Base-by-base conservation (phyloP, 2,888 invertebrate genomes). In the Xestia c-nigrum region DNA sequence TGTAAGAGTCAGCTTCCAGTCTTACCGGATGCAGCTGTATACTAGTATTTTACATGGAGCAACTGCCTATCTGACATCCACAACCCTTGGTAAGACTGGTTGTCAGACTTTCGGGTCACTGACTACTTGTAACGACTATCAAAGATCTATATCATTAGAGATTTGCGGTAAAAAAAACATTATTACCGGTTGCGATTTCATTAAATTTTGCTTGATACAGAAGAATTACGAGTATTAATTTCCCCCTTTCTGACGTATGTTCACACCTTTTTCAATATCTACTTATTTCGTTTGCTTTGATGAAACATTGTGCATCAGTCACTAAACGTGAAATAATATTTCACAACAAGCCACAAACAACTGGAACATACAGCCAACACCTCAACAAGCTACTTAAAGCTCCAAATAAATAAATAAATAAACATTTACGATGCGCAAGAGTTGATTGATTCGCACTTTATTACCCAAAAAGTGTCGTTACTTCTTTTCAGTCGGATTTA, bases 371-470 rank as follows among this genome's bases (percentile, higher is more conserved):
- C 52, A 38, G 38, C 68, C 43, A 72, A 75, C 74, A 78, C 64
- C 64, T 75, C 61, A 83, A 76, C 72, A 74, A 75, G 66, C 71
- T 78, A 57, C 76, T 76, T 74, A 76, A 77, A 66, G 31, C 65
- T 67, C 68, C 59, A 78, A 31, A 31, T 31, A 31, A 31, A 31
- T 31, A 31, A 31, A 31, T 31, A 31, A 31, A 31, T 31, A 31
- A 31, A 68, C 59, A 65, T 88, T 87, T 84, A 87, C 74, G 80
- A 83, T 85, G 81, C 79, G 80, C 84, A 74, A 52, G 68, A 87
- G 76, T 87, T 81, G 85, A 88, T 87, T 77, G 88, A 88, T 81
- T 81, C 79, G 43, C 38, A 74, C 24, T 84, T 88, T 82, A 87
- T 73, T 38, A 46, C 75, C 38, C 24, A 67, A 68, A 67, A 68